A percentile compares a stretch with the other conserved stretches of the same genome.
These are phyloP conservation scores for Aphidius ervi DNA, from an alignment of 1,140 invertebrate species.

Conservation along the genomic window DNA sequence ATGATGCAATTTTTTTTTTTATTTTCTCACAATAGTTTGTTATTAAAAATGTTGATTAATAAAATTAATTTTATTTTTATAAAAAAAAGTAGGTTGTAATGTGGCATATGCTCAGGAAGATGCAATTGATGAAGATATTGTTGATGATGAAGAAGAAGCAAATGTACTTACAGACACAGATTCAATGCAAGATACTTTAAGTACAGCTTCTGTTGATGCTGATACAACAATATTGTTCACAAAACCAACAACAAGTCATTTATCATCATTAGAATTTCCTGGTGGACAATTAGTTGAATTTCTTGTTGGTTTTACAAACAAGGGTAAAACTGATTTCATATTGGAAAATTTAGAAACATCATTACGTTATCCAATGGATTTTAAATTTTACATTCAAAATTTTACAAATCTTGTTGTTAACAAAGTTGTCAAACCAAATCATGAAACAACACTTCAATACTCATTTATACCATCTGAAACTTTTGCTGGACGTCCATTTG, in stretches of 20 bases:
- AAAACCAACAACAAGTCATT: conserved; percentile 62
- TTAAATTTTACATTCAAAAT: conserved; percentile 97
- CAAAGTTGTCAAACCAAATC: conserved; percentile 79
- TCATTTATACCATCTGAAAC: conserved; percentile 92
- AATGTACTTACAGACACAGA: conserved; percentile 61
- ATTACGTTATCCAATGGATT: conserved; percentile 98
- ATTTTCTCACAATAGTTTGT: not conserved
- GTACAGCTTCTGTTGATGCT: conserved; percentile 81
- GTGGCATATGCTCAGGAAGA: conserved; percentile 69
- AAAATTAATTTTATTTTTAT: conserved; percentile 3
- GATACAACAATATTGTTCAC: conserved; percentile 91
- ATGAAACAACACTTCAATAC: conserved; percentile 94
- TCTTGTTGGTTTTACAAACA: conserved; percentile 94
- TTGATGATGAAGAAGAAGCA: conserved; percentile 70
- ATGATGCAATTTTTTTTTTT: not conserved
- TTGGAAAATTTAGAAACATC: conserved; percentile 94
- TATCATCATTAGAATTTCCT: conserved; percentile 67
- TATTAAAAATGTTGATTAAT: not conserved
- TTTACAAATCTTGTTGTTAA: conserved; percentile 91
- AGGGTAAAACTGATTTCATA: conserved; percentile 84
- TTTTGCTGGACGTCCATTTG: conserved; percentile 93
- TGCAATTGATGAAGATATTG: conserved; percentile 71
- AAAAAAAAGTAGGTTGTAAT: conserved; percentile 51
- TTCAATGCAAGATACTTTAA: conserved; percentile 64
- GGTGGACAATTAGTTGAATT: conserved; percentile 91